Conservation (phyloP, 2,797 vertebrate genomes). For the Acropternis orthonyx region DNA sequence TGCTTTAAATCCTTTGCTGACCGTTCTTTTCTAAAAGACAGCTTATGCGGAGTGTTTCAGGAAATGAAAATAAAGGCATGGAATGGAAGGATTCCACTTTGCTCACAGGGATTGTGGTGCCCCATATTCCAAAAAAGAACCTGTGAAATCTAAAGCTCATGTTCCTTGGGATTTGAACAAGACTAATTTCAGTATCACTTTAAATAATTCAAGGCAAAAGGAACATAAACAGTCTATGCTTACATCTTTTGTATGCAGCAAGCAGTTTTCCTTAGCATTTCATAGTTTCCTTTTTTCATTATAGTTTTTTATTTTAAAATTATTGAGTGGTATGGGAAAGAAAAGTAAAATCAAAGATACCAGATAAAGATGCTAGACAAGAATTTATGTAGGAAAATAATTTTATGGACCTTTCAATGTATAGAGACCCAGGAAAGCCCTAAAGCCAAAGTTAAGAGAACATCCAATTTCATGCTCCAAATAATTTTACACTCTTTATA, state of each 20-base stretch:
- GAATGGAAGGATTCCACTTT: neutral
- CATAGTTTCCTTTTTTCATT: neutral
- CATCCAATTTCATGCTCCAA: constrained; percentile 63
- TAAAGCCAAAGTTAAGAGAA: constrained; percentile 38
- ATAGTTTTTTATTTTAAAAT: neutral
- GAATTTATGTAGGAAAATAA: neutral
- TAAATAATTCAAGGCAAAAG: neutral
- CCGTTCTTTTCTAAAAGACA: neutral
- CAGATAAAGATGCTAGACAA: neutral
- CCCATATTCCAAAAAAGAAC: neutral
- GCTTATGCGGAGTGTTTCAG: neutral
- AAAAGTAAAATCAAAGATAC: neutral
- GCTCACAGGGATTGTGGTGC: neutral
- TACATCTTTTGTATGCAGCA: neutral
- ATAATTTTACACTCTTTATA: constrained; percentile 43
- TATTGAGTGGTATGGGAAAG: neutral
- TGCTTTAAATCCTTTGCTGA: neutral
- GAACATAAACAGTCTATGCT: neutral
- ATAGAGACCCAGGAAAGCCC: constrained; percentile 28
- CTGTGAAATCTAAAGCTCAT: neutral
- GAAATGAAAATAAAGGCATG: neutral
- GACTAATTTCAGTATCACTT: neutral
- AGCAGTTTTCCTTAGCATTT: neutral
- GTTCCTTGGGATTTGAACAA: neutral
- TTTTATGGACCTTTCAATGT: constrained; percentile 11